Evolutionary conservation across 1,140 invertebrate species (phyloP).

Genomic region (Copidosoma floridanum): DNA sequence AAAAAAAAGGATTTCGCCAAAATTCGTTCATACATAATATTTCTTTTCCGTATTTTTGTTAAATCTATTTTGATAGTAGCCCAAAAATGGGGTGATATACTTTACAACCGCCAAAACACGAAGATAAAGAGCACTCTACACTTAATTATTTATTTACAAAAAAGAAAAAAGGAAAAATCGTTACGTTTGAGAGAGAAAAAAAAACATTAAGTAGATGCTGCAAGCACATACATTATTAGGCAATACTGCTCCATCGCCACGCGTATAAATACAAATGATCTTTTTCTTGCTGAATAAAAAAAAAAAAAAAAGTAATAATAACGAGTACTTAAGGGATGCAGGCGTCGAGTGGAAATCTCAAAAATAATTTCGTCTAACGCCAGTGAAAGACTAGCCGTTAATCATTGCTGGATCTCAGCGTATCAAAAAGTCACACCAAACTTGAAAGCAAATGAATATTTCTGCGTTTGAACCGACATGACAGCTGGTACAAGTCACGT

Average conservation of each 20-base stretch:
- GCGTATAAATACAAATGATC: no score
- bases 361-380: conserved; percentile 8
- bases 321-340: conserved; percentile 19
- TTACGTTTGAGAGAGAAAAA: no score
- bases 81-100: neutral
- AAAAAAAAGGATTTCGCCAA: conserved; percentile 8
- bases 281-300: conserved; percentile 13
- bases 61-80: conserved; percentile 3
- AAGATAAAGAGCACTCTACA: conserved; percentile 22
- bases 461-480: no score
- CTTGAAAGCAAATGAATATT: no score
- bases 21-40: neutral
- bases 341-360: conserved; percentile 18
- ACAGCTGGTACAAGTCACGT: no score
- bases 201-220: conserved; percentile 9
- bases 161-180: conserved; percentile 10
- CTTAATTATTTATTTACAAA: conserved; percentile 26
- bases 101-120: conserved; percentile 16
- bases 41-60: conserved; percentile 3
- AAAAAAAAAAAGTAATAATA: conserved; percentile 10
- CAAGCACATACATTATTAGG: conserved; percentile 20
- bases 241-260: no score
- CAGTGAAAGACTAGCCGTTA: neutral
- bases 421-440: no score
- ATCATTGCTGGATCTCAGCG: no score